A percentile compares a stretch with the other conserved stretches of the same genome.
Evolutionary conservation across 2,888 invertebrate species (phyloP).

Genomic region (Platynereis dumerilii): DNA sequence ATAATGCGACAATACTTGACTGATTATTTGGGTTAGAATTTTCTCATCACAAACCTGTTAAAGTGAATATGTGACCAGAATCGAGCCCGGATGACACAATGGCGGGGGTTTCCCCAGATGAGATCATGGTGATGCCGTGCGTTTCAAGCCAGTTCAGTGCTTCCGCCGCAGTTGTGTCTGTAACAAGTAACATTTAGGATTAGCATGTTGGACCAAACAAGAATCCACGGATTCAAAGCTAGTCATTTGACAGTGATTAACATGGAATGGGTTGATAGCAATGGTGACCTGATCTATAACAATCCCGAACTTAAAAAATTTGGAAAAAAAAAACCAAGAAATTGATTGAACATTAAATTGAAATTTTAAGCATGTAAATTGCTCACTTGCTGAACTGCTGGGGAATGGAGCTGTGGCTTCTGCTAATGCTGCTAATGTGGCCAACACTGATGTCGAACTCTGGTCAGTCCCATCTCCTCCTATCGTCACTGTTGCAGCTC

Average conservation of each 20-base stretch:
- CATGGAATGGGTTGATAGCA: too few species aligned
- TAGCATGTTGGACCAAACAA: too few species aligned
- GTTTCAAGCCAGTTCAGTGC: slow-evolving; percentile 75
- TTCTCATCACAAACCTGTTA: slow-evolving; percentile 70
- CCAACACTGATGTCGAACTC: slow-evolving; percentile 63
- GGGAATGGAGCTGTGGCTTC: slow-evolving; percentile 61
- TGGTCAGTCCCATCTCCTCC: slow-evolving; percentile 45
- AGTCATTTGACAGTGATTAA: too few species aligned
- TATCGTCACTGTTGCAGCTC: not conserved
- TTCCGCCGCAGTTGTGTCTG: slow-evolving; percentile 53
- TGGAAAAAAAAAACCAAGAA: not conserved
- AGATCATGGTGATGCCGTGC: slow-evolving; percentile 87
- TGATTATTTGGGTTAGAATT: not conserved
- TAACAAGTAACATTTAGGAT: slow-evolving; percentile 10
- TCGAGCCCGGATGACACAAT: slow-evolving; percentile 81
- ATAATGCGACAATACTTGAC: not conserved
- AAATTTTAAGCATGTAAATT: too few species aligned
- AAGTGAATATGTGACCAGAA: slow-evolving; percentile 83
- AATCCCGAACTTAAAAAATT: not conserved
- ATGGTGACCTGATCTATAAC: too few species aligned
- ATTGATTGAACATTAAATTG: too few species aligned
- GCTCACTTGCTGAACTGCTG: slow-evolving; percentile 26
- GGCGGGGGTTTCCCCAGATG: slow-evolving; percentile 74
- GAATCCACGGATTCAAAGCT: too few species aligned
- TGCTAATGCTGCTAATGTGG: slow-evolving; percentile 64